Conservation (phyloP, 2,113 vertebrate species). For the Boulengeromyrus knoepffleri region DNA sequence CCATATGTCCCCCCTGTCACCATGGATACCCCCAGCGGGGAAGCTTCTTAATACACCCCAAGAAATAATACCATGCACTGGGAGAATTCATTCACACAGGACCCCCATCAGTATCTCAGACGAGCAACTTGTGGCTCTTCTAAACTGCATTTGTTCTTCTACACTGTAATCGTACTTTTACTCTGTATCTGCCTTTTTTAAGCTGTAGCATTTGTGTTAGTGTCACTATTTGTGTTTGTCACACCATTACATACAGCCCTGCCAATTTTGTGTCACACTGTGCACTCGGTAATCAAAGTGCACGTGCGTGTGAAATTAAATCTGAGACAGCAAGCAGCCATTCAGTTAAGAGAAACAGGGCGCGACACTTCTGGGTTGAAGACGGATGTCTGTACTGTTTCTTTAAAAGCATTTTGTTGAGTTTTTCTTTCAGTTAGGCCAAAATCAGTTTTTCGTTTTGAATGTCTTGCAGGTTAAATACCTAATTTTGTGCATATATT, state of each 20-base stretch:
- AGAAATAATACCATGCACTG: neutral
- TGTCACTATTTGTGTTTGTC: conserved; percentile 1
- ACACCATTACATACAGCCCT: neutral
- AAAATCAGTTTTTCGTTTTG: neutral
- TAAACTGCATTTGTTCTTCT: neutral
- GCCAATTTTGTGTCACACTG: neutral
- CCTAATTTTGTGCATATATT: too few species aligned
- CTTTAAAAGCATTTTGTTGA: conserved; percentile 33
- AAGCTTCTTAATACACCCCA: neutral
- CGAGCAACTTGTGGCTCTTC: neutral
- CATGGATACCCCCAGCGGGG: neutral
- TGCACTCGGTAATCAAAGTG: neutral
- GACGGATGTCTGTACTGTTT: conserved; percentile 55
- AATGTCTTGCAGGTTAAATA: neutral
- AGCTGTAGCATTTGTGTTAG: neutral
- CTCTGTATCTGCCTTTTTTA: neutral
- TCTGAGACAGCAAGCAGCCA: conserved; percentile 52
- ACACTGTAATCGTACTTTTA: neutral
- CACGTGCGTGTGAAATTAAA: conserved; percentile 45
- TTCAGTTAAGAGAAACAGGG: conserved; percentile 59
- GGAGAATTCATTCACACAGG: neutral
- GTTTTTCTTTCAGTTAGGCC: neutral
- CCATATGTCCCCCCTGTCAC: neutral
- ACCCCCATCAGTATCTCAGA: neutral
- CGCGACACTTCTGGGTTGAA: conserved; percentile 48